These are phyloP conservation scores for Alfaro cultratus DNA, from an alignment of 2,797 vertebrate genomes.

Conservation along the genomic window DNA sequence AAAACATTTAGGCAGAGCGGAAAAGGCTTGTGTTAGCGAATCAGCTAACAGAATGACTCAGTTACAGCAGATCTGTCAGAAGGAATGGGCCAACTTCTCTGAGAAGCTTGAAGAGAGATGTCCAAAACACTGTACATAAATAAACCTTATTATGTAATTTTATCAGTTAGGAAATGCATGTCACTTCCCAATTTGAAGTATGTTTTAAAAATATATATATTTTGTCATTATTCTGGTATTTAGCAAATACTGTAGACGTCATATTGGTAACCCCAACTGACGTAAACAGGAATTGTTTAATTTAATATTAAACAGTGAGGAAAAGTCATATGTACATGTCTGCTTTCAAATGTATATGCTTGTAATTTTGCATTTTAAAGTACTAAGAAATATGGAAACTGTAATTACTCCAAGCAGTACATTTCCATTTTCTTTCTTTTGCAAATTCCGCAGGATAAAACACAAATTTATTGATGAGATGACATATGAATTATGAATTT, in stretches of 20 bases:
- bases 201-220: neutral
- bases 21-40: neutral
- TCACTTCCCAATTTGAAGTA: neutral
- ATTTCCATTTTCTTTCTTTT: neutral
- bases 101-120: neutral
- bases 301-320: neutral
- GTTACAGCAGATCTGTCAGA: neutral
- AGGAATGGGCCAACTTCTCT: neutral
- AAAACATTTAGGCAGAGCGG: neutral
- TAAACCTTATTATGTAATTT: neutral
- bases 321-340: neutral
- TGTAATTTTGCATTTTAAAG: neutral
- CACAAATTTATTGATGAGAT: slow-evolving; percentile 10
- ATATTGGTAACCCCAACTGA: neutral
- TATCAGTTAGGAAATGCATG: neutral
- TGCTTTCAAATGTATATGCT: neutral
- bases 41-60: neutral
- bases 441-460: slow-evolving; percentile 8
- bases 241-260: neutral
- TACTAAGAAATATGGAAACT: neutral
- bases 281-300: neutral
- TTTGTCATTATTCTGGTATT: neutral
- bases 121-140: neutral
- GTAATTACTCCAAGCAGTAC: neutral
- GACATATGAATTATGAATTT: slow-evolving; percentile 17